Percentiles rank a stretch among this genome's conserved stretches.
Evolutionary conservation across 35 echinoderm and acorn worm species (phyloP).

Genomic region (Antedon bifida): DNA sequence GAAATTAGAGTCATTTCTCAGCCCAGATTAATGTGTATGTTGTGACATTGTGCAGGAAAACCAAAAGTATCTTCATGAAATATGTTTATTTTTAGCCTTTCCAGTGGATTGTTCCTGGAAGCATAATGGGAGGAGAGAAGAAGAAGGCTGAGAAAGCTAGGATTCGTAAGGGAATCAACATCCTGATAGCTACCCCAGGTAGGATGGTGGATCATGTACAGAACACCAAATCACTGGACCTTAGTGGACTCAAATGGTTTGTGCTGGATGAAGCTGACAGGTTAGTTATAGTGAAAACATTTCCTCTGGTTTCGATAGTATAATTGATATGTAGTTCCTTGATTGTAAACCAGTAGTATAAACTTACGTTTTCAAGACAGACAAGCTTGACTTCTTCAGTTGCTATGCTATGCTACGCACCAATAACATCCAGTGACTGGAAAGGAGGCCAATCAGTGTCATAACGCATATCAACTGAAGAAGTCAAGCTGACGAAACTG

Average conservation of each 20-base stretch:
- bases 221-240: constrained; percentile 31
- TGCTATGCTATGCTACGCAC: too few species aligned
- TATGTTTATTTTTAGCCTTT: constrained; percentile 47
- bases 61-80: too few species aligned
- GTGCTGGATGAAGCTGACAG: constrained; percentile 94
- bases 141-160: constrained; percentile 88
- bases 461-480: too few species aligned
- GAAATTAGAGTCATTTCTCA: too few species aligned
- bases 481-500: too few species aligned
- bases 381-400: too few species aligned
- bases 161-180: constrained; percentile 70
- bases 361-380: too few species aligned
- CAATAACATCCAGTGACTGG: too few species aligned
- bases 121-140: constrained; percentile 72
- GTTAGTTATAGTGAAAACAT: constrained; percentile 1
- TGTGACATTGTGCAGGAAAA: too few species aligned
- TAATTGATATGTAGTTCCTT: not conserved
- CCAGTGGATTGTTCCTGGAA: constrained; percentile 85
- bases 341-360: too few species aligned
- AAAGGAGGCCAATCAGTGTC: too few species aligned
- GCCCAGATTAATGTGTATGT: too few species aligned
- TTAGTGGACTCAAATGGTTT: constrained; percentile 44
- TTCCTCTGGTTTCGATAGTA: not conserved
- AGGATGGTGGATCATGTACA: constrained; percentile 74
- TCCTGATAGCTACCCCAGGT: constrained; percentile 82